Evolutionary conservation across 2,888 invertebrate species (phyloP).

Genomic region (Crepidodera aurea): DNA sequence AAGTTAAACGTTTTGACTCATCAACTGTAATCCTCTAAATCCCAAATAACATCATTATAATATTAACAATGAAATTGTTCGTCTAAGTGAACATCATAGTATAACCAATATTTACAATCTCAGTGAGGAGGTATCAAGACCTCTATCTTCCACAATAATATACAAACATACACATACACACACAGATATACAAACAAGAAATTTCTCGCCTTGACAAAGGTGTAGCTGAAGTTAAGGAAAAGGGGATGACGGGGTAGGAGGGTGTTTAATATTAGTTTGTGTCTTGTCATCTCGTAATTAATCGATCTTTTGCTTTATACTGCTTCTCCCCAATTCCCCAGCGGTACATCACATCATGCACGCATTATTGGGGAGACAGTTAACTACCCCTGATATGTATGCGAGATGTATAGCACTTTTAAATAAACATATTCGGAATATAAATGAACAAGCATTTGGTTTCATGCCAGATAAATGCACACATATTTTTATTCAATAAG

Average conservation of each 20-base stretch:
- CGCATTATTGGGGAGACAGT: background rate
- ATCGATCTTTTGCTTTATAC: conserved; percentile 15
- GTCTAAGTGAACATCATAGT: background rate
- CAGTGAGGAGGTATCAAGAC: conserved; percentile 3
- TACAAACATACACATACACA: conserved; percentile 7
- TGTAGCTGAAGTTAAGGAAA: background rate
- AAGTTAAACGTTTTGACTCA: too few species aligned
- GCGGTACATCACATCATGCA: background rate
- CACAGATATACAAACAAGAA: conserved; percentile 7
- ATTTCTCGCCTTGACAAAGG: conserved; percentile 17
- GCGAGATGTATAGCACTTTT: too few species aligned
- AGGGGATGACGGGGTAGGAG: background rate
- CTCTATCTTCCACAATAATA: conserved; percentile 5
- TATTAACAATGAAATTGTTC: background rate
- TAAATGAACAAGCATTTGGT: too few species aligned
- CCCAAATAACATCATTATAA: too few species aligned
- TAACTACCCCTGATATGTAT: background rate
- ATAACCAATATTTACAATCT: conserved; percentile 16
- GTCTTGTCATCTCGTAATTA: conserved; percentile 21
- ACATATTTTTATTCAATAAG: too few species aligned
- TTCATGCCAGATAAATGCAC: too few species aligned
- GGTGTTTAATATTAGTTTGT: conserved; percentile 9
- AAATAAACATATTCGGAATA: too few species aligned
- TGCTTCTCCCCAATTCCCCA: background rate
- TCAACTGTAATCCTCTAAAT: too few species aligned